These are phyloP conservation scores for Oncorhynchus nerka DNA, from an alignment of 2,113 vertebrate species.

Conservation along the genomic window DNA sequence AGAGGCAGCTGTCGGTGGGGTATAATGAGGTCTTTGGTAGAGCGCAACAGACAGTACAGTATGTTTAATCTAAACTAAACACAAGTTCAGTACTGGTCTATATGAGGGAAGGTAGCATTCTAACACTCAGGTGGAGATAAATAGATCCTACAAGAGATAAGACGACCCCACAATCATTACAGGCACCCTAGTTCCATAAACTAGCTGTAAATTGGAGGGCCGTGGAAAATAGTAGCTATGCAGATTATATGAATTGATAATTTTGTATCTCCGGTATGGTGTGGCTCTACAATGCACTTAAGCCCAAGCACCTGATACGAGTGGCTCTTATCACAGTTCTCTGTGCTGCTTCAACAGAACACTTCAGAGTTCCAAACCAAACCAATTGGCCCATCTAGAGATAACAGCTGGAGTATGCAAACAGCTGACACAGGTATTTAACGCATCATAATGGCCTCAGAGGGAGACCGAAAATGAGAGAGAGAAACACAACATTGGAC, in stretches of 20 bases:
- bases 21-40: too few relatives aligned
- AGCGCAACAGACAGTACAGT: not conserved
- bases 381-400: conserved; percentile 15
- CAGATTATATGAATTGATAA: not conserved
- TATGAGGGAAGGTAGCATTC: not conserved
- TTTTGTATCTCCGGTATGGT: not conserved
- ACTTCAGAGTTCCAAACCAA: not conserved
- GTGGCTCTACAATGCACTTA: not conserved
- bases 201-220: not conserved
- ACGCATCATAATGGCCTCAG: conserved; percentile 53
- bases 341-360: not conserved
- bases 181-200: not conserved
- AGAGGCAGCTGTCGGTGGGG: too few relatives aligned
- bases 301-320: not conserved
- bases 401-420: conserved; percentile 41
- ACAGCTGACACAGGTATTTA: conserved; percentile 59
- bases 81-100: not conserved
- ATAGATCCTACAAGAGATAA: not conserved
- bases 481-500: not conserved
- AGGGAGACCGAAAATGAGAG: not conserved
- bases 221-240: not conserved
- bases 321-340: not conserved
- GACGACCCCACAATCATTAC: not conserved
- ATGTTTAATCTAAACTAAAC: not conserved
- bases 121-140: not conserved